A percentile compares a stretch with the other conserved stretches of the same genome.
These are phyloP conservation scores for Cryptotis parvus DNA, from an alignment of 2,113 vertebrate species.

Conservation along the genomic window DNA sequence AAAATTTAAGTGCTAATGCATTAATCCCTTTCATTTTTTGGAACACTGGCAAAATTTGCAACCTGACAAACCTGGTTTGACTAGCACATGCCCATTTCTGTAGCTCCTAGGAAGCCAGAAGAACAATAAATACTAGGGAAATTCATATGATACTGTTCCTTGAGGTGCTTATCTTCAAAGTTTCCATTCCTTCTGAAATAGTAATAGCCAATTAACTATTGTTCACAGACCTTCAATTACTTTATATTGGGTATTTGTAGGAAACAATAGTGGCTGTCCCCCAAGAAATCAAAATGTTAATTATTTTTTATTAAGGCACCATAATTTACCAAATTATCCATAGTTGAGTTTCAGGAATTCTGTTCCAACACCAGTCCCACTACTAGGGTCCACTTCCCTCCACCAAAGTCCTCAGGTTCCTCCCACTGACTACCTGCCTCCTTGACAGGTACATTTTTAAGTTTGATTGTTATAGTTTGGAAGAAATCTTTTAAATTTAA, in stretches of 20 bases:
- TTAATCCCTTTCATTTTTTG: background rate
- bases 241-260: slow-evolving; percentile 1
- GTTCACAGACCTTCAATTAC: background rate
- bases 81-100: background rate
- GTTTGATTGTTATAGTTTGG: too few relatives aligned
- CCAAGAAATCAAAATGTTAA: slow-evolving; percentile 23
- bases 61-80: background rate
- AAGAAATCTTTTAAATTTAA: background rate
- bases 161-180: slow-evolving; percentile 19
- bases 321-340: too few relatives aligned
- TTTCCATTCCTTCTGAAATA: slow-evolving; percentile 28
- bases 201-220: background rate
- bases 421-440: too few relatives aligned
- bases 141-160: background rate
- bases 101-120: background rate
- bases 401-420: too few relatives aligned
- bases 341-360: too few relatives aligned
- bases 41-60: background rate
- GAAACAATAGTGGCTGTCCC: background rate
- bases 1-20: background rate
- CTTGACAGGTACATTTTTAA: too few relatives aligned
- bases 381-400: too few relatives aligned
- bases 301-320: too few relatives aligned
- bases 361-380: too few relatives aligned
- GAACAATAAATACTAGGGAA: background rate